Evolutionary conservation across 2,113 vertebrate genomes (phyloP).

Genomic region (Saguinus midas): DNA sequence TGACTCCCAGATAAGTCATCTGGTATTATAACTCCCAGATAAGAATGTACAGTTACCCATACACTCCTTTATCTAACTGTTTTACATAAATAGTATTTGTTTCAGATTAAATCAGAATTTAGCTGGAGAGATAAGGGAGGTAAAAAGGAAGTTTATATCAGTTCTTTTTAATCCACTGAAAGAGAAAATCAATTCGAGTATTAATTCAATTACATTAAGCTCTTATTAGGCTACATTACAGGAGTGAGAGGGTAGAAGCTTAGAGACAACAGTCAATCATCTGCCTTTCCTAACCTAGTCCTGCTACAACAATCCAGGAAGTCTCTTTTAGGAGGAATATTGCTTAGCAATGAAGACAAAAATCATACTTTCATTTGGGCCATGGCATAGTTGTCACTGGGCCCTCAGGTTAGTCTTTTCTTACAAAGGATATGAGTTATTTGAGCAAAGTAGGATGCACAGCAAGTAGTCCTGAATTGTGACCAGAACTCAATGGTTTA

Average conservation of each 20-base stretch:
- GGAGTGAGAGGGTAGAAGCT: not conserved
- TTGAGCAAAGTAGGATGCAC: not conserved
- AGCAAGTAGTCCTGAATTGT: not conserved
- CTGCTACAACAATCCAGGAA: not conserved
- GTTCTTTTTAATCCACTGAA: not conserved
- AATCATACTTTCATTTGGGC: not conserved
- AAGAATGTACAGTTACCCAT: constrained; percentile 8
- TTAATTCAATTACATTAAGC: not conserved
- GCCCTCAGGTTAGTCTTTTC: not conserved
- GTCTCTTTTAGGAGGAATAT: not conserved
- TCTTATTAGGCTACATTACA: not conserved
- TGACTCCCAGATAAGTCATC: not conserved
- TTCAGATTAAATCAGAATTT: not conserved
- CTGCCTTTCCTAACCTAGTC: not conserved
- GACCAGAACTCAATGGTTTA: not conserved
- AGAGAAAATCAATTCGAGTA: not conserved
- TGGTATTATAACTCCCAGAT: not conserved
- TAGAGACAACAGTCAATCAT: not conserved
- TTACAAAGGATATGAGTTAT: not conserved
- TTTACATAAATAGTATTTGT: not conserved
- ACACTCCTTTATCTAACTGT: not conserved
- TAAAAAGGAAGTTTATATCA: not conserved
- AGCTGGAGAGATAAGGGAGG: constrained; percentile 14
- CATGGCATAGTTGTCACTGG: not conserved
- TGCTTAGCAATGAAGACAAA: not conserved